These are phyloP conservation scores for Psittacula cyanocephala DNA, from an alignment of 2,113 vertebrate species.

Conservation along the genomic window DNA sequence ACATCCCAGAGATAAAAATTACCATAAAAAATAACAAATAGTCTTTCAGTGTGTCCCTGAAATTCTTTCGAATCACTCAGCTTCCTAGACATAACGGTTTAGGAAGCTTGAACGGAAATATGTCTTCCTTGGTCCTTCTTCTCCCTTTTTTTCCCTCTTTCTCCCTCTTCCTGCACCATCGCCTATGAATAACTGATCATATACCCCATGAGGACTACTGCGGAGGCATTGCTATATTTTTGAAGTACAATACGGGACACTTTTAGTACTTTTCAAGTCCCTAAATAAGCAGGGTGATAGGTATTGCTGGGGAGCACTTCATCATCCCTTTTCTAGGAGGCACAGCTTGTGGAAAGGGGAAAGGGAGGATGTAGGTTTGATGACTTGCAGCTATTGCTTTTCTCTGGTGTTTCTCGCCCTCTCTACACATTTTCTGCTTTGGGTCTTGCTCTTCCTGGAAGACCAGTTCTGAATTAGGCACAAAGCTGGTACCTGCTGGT, in stretches of 20 bases:
- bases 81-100: neutral
- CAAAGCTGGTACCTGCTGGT: constrained; percentile 86
- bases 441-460: neutral
- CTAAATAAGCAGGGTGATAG: neutral
- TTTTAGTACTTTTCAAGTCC: neutral
- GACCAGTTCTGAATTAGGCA: neutral
- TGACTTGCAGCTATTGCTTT: neutral
- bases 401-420: neutral
- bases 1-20: constrained; percentile 18
- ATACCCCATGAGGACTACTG: fast-evolving
- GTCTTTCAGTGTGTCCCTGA: neutral
- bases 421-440: neutral
- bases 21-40: neutral
- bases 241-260: neutral
- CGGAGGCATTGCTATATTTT: neutral
- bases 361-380: fast-evolving
- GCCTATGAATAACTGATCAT: fast-evolving
- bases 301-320: neutral
- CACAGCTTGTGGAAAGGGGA: neutral
- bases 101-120: neutral
- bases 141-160: neutral
- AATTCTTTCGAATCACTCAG: neutral
- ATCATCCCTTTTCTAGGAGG: neutral
- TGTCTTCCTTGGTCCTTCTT: neutral
- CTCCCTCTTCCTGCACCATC: neutral